Conservation (phyloP, 2,113 vertebrate genomes). For the Rhineura floridana region DNA sequence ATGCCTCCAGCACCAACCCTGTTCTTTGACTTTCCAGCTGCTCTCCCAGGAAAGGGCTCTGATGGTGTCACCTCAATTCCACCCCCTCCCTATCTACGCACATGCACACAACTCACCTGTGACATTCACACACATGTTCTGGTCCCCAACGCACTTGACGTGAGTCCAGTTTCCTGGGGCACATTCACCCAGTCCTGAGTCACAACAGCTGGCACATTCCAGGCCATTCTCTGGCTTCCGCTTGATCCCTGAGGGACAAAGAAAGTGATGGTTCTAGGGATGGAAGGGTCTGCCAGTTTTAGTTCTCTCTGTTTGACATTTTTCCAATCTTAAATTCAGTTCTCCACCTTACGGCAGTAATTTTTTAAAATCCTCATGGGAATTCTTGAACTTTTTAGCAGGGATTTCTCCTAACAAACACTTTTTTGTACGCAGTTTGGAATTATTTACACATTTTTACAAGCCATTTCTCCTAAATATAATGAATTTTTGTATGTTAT, state of each 20-base stretch:
- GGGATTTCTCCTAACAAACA: too few species aligned
- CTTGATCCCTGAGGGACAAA: constrained; percentile 3
- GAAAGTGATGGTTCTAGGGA: too few species aligned
- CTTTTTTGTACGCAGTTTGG: too few species aligned
- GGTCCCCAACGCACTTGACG: constrained; percentile 16
- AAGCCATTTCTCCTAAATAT: too few species aligned
- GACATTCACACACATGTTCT: constrained; percentile 25
- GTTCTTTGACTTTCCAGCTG: neutral
- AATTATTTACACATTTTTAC: too few species aligned
- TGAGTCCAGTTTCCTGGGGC: constrained; percentile 24
- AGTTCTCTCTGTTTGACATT: too few species aligned
- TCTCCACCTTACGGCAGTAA: too few species aligned
- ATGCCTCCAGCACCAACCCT: neutral
- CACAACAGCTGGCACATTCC: constrained; percentile 27
- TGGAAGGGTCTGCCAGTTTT: too few species aligned
- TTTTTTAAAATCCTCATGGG: too few species aligned
- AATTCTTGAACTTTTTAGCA: too few species aligned
- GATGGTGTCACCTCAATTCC: neutral
- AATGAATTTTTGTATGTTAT: too few species aligned
- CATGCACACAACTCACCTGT: constrained; percentile 10
- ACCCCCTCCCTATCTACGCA: neutral
- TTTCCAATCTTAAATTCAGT: too few species aligned
- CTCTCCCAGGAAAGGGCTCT: neutral
- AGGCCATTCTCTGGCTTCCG: neutral
- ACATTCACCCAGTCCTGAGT: constrained; percentile 1